These are phyloP conservation scores for Trichoplusia ni DNA, from an alignment of 1,140 invertebrate genomes.

Conservation along the genomic window DNA sequence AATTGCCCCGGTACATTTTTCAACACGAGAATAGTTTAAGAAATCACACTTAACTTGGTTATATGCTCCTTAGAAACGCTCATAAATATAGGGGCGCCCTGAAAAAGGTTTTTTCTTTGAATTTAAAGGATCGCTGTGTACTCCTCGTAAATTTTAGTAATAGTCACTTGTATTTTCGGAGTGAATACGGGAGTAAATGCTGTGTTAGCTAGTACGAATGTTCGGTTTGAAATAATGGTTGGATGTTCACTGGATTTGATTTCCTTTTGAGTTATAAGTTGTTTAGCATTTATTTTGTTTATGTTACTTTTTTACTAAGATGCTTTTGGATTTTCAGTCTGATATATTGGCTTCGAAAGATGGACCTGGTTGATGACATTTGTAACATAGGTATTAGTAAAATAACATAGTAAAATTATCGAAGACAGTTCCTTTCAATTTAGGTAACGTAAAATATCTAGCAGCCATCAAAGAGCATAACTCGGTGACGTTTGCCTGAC, in stretches of 20 bases:
- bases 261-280: background rate
- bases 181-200: slow-evolving; percentile 8
- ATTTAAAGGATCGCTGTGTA: slow-evolving; percentile 48
- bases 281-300: background rate
- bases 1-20: slow-evolving; percentile 22
- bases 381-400: too few species aligned
- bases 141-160: slow-evolving; percentile 54
- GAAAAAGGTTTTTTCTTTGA: slow-evolving; percentile 53
- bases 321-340: too few species aligned
- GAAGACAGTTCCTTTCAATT: too few species aligned
- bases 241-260: background rate
- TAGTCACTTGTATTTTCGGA: slow-evolving; percentile 38
- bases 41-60: slow-evolving; percentile 50
- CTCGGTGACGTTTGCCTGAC: too few species aligned
- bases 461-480: too few species aligned
- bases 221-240: background rate
- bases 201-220: background rate
- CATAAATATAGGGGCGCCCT: slow-evolving; percentile 57
- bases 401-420: too few species aligned
- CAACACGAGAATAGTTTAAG: slow-evolving; percentile 25
- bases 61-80: slow-evolving; percentile 47
- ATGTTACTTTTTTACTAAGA: too few species aligned
- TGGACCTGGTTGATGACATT: too few species aligned
- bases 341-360: too few species aligned
- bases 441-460: too few species aligned